phyloP scores from a whole-genome alignment of 2,888 invertebrate species.

The Arctia plantaginis region DNA sequence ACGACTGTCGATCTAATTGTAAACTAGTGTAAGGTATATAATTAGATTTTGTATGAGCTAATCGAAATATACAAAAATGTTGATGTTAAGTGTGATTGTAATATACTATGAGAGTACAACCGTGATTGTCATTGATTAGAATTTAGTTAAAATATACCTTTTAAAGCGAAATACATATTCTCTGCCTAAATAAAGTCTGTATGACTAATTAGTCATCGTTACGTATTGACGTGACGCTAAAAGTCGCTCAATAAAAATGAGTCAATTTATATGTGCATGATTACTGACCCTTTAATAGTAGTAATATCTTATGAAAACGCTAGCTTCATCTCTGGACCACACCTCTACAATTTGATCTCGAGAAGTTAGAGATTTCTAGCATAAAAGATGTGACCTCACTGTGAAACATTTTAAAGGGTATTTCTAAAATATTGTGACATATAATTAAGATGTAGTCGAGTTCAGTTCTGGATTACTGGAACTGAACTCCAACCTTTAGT shows the following conservation, averaged over 20 bases:
- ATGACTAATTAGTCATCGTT: not conserved
- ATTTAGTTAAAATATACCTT: not conserved
- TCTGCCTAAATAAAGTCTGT: not conserved
- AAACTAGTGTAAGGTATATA: conserved; percentile 67
- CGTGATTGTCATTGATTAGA: conserved; percentile 39
- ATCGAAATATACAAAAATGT: conserved; percentile 77
- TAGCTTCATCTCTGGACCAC: no score
- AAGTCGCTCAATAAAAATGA: no score
- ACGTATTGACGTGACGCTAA: not conserved
- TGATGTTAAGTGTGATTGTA: conserved; percentile 58
- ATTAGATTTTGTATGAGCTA: conserved; percentile 84
- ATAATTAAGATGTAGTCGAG: no score
- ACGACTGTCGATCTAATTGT: conserved; percentile 74
- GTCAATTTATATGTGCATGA: no score
- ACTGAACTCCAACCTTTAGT: not conserved
- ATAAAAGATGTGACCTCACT: no score
- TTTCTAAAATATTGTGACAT: no score
- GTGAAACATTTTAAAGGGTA: no score
- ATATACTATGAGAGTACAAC: conserved; percentile 31
- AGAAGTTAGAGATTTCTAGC: no score
- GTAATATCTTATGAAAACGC: no score
- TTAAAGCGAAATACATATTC: not conserved
- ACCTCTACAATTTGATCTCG: no score
- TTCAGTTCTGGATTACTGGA: no score
- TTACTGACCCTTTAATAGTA: no score